Evolutionary conservation across 2,113 vertebrate genomes (phyloP).

Genomic region (Cryptotis parvus): DNA sequence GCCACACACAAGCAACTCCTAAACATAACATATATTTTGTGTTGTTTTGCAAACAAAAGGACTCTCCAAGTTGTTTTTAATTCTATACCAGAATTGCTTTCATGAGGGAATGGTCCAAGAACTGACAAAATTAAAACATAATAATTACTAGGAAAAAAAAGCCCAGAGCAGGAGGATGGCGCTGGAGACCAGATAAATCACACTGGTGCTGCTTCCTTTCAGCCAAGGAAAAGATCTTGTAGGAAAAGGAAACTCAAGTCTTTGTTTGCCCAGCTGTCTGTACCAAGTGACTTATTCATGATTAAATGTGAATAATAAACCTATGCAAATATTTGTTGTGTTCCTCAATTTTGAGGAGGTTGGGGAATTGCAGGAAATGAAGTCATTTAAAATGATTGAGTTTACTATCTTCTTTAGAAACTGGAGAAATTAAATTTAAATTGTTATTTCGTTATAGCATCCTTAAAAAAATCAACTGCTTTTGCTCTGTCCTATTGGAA

Average conservation of each 20-base stretch:
- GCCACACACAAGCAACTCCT: neutral
- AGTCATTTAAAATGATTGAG: conserved; percentile 68
- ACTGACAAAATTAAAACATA: conserved; percentile 23
- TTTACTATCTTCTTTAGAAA: conserved; percentile 64
- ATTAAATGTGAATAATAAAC: conserved; percentile 81
- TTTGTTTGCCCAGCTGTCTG: conserved; percentile 82
- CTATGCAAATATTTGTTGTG: conserved; percentile 82
- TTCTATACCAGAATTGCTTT: neutral
- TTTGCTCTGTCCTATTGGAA: conserved; percentile 59
- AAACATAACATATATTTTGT: neutral
- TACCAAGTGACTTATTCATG: conserved; percentile 83
- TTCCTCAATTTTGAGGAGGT: conserved; percentile 64
- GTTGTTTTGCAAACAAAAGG: neutral
- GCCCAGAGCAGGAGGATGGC: neutral
- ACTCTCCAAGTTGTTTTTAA: neutral
- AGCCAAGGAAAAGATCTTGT: conserved; percentile 55
- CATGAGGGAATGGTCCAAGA: too few species aligned
- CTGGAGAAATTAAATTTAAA: conserved; percentile 20
- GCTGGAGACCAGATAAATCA: conserved; percentile 50
- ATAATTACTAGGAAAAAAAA: neutral
- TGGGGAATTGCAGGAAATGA: conserved; percentile 75
- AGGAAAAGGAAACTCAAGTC: conserved; percentile 73
- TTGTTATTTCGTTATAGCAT: conserved; percentile 2
- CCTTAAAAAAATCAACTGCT: neutral
- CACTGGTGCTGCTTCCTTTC: conserved; percentile 41